phyloP scores from a whole-genome alignment of 2,113 vertebrate genomes.

The Elachura formosa region DNA sequence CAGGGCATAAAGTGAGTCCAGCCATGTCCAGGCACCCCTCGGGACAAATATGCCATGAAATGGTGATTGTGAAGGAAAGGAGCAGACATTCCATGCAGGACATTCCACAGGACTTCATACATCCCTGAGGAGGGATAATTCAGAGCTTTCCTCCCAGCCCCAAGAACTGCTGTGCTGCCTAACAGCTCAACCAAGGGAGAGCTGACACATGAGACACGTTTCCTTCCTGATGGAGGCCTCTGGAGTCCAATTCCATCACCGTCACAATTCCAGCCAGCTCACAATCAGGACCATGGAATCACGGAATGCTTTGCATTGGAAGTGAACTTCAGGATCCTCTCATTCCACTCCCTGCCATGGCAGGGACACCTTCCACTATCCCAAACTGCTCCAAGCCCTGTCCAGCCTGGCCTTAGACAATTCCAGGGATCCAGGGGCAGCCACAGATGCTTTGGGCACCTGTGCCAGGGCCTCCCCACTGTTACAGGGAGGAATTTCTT shows the following conservation, averaged over 20 bases:
- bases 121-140: neutral
- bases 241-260: neutral
- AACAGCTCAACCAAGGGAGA: neutral
- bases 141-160: neutral
- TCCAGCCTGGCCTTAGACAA: neutral
- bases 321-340: neutral
- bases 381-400: accelerated
- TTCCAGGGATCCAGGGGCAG: neutral
- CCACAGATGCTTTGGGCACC: neutral
- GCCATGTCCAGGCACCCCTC: neutral
- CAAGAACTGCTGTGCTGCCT: neutral
- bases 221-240: neutral
- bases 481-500: neutral
- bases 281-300: neutral
- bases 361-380: neutral
- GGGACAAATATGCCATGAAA: neutral
- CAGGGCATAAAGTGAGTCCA: neutral
- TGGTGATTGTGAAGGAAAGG: neutral
- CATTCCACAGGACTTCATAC: neutral
- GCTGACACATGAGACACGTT: neutral
- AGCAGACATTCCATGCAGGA: neutral
- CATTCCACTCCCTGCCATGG: neutral
- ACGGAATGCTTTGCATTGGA: neutral
- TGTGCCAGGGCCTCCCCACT: accelerated
- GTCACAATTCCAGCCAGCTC: neutral